Conservation (phyloP, 1,140 invertebrate species). For the Pseudomyrmex dendroicus region DNA sequence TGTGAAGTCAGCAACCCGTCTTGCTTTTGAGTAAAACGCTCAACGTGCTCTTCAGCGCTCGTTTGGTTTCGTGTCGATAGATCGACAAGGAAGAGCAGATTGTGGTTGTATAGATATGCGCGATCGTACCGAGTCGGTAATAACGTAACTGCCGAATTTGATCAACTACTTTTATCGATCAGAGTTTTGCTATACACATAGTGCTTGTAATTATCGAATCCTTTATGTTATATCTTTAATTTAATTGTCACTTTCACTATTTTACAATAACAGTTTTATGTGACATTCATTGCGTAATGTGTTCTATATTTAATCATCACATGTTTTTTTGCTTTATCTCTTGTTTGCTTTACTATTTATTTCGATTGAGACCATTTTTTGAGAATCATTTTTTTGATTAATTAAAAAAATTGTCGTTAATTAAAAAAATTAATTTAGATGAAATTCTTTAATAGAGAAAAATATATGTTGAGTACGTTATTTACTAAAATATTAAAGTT, state of each 20-base stretch:
- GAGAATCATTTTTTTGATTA: too few species aligned
- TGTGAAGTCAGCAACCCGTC: conserved; percentile 16
- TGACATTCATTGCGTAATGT: too few species aligned
- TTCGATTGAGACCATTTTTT: too few species aligned
- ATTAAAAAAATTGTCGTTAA: too few species aligned
- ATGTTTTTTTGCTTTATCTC: too few species aligned
- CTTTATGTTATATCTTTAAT: not conserved
- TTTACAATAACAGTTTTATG: not conserved
- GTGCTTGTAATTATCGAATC: too few species aligned
- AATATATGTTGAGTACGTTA: too few species aligned
- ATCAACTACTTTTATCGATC: conserved; percentile 12
- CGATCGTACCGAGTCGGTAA: conserved; percentile 28
- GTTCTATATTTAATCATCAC: too few species aligned
- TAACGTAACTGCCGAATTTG: conserved; percentile 1
- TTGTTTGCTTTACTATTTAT: too few species aligned
- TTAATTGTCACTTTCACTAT: not conserved
- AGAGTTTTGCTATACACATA: not conserved
- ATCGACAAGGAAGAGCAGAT: not conserved
- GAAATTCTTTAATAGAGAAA: too few species aligned
- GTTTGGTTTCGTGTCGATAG: not conserved
- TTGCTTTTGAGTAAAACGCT: conserved; percentile 18
- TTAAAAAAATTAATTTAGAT: too few species aligned
- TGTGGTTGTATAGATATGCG: not conserved
- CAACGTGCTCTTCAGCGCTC: not conserved
- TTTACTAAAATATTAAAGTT: too few species aligned